Conservation (phyloP, 2,113 vertebrate genomes). For the Hemicordylus capensis region DNA sequence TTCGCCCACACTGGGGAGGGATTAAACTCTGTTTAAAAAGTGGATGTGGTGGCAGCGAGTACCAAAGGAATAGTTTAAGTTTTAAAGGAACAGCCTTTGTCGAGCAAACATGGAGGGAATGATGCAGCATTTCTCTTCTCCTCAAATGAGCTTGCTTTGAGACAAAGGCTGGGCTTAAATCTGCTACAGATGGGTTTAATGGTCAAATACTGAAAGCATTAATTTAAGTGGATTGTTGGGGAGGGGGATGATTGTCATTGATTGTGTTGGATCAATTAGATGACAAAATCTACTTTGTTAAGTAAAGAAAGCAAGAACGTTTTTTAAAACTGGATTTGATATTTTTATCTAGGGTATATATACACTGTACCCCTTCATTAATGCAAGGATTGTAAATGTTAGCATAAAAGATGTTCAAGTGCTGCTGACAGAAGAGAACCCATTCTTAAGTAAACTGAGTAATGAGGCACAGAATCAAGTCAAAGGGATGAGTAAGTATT, state of each 20-base stretch:
- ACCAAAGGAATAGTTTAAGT: too few species aligned
- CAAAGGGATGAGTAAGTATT: slow-evolving; percentile 86
- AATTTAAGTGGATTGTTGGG: neutral
- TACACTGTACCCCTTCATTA: slow-evolving; percentile 93
- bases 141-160: too few species aligned
- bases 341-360: slow-evolving; percentile 88
- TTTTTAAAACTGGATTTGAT: slow-evolving; percentile 39
- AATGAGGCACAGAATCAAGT: slow-evolving; percentile 85
- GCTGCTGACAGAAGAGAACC: slow-evolving; percentile 97
- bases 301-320: slow-evolving; percentile 3
- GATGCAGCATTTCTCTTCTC: too few species aligned
- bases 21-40: too few species aligned
- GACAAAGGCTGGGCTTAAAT: too few species aligned
- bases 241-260: too few species aligned
- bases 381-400: slow-evolving; percentile 88
- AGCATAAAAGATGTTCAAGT: slow-evolving; percentile 93
- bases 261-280: neutral
- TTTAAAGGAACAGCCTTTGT: too few species aligned
- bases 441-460: slow-evolving; percentile 92
- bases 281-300: neutral
- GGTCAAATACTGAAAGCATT: neutral
- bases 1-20: too few species aligned
- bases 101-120: too few species aligned
- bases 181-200: neutral
- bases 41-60: too few species aligned